Conservation (phyloP, 2,888 invertebrate species). For the Latrodectus elegans region DNA sequence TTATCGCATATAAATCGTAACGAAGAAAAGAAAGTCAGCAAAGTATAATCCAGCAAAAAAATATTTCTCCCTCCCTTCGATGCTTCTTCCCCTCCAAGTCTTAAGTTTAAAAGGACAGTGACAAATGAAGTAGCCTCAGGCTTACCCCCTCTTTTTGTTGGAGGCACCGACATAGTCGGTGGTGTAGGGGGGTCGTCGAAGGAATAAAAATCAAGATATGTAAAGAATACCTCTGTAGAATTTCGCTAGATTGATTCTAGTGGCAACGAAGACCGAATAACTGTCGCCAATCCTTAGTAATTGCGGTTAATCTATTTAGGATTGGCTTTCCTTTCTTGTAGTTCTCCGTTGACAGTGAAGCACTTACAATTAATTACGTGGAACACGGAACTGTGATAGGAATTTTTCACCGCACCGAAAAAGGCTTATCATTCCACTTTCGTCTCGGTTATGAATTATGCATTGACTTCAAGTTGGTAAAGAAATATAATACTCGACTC, state of each 20-base stretch:
- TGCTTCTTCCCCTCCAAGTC: constrained; percentile 7
- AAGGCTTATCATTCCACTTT: too few species aligned
- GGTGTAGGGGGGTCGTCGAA: constrained; percentile 37
- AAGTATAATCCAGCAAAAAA: constrained; percentile 21
- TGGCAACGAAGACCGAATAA: not conserved
- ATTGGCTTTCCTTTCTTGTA: not conserved
- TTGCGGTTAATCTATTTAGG: not conserved
- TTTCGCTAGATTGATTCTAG: not conserved
- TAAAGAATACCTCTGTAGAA: constrained; percentile 41
- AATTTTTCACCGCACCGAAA: too few species aligned
- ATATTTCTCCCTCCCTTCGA: not conserved
- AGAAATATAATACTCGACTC: too few species aligned
- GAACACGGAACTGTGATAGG: too few species aligned
- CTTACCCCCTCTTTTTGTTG: constrained; percentile 18
- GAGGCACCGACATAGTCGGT: constrained; percentile 36
- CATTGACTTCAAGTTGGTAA: too few species aligned
- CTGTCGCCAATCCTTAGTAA: constrained; percentile 20
- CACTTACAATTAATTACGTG: not conserved
- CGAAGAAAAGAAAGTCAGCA: constrained; percentile 35
- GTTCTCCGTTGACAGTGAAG: not conserved
- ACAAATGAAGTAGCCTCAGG: constrained; percentile 53
- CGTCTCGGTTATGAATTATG: too few species aligned
- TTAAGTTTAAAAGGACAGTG: constrained; percentile 31
- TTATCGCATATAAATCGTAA: constrained; percentile 39
- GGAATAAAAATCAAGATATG: constrained; percentile 49